These are phyloP conservation scores for Clangula hyemalis DNA, from an alignment of 2,797 vertebrate species.

Conservation along the genomic window DNA sequence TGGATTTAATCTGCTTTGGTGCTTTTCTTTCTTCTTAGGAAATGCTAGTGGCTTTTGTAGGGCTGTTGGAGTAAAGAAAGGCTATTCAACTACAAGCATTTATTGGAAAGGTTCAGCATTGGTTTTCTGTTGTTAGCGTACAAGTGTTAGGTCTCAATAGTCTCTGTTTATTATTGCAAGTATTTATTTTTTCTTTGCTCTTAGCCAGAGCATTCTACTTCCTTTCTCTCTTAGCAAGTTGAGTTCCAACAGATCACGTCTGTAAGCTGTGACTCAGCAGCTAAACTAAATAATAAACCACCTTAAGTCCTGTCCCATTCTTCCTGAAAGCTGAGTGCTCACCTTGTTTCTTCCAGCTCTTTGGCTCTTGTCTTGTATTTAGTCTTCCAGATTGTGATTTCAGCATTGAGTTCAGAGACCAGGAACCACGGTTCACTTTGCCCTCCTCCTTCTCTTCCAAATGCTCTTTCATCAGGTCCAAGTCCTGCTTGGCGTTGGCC, in stretches of 20 bases:
- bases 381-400: conserved; percentile 80
- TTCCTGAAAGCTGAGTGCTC: conserved; percentile 18
- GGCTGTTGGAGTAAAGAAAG: not conserved
- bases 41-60: not conserved
- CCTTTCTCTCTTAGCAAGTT: not conserved
- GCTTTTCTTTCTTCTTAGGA: not conserved
- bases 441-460: conserved; percentile 80
- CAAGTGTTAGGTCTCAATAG: not conserved
- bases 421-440: conserved; percentile 75
- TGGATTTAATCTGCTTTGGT: not conserved
- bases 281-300: not conserved
- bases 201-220: not conserved
- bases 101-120: not conserved
- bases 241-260: not conserved
- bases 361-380: conserved; percentile 76
- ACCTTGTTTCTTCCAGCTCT: conserved; percentile 72
- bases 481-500: conserved; percentile 73
- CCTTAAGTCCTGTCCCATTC: not conserved
- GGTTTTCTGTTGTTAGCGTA: conserved; percentile 1
- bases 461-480: conserved; percentile 77
- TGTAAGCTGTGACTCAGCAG: not conserved
- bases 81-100: not conserved
- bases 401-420: conserved; percentile 79
- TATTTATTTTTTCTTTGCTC: not conserved
- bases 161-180: not conserved